phyloP scores from a whole-genome alignment of 2,888 invertebrate species.

The Synergus laeviventris region DNA sequence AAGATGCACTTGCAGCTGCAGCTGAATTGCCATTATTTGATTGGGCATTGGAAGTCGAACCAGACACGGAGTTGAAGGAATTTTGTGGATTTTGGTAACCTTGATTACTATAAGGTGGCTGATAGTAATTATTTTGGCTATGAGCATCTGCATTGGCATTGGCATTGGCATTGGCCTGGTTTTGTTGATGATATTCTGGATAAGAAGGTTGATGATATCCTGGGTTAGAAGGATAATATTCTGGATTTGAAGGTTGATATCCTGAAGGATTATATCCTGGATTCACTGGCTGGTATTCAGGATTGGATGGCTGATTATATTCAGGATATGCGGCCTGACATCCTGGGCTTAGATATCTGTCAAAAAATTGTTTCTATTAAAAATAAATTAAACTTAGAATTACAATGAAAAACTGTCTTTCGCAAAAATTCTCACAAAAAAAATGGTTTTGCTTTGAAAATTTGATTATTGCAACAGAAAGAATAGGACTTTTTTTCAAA shows the following conservation, averaged over 20 bases:
- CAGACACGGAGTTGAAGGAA: conserved; percentile 4
- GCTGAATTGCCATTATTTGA: conserved; percentile 39
- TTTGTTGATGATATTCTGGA: background rate
- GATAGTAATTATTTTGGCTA: background rate
- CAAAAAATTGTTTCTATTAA: too few species aligned
- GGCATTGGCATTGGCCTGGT: conserved; percentile 39
- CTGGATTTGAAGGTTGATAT: background rate
- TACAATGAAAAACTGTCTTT: too few species aligned
- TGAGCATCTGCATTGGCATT: conserved; percentile 43
- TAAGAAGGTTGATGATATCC: background rate
- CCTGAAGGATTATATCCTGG: background rate
- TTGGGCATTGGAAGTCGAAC: conserved; percentile 44
- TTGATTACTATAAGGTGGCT: background rate
- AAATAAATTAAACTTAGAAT: too few species aligned
- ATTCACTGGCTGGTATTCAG: too few species aligned
- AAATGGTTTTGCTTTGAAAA: too few species aligned
- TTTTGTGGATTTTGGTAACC: conserved; percentile 43
- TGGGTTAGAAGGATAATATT: background rate
- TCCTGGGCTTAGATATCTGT: too few species aligned
- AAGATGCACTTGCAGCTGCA: conserved; percentile 49
- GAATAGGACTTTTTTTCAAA: too few species aligned
- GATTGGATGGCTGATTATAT: background rate
- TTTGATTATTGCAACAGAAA: too few species aligned
- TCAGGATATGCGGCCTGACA: too few species aligned
- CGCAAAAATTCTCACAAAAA: too few species aligned